Evolutionary conservation across 2,888 invertebrate genomes (phyloP), one percentile per base, ranked within the genome.

Genomic region (Criorhina ranunculi): DNA sequence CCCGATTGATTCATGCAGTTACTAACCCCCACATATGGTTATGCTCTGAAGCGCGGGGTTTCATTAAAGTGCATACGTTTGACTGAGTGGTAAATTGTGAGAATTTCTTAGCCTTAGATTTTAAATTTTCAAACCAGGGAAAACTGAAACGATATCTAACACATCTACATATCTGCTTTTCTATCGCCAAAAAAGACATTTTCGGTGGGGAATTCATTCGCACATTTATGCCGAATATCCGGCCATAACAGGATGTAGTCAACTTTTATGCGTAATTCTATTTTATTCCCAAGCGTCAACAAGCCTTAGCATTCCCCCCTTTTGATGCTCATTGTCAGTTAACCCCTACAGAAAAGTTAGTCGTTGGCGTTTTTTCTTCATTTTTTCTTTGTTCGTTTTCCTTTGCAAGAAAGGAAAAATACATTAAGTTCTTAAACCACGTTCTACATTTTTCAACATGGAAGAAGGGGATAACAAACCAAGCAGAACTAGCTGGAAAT

Each of bases 381-480:
- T 29, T 44, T 24, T 5, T 44, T 33, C 44, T 15, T 31, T n/a
- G n/a, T n/a, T 11, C 15, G 17, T 29, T 8, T 51, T 53, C 11
- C 31, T 5, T 12, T 46, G 12, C 24, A 19, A 77, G 4, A 72
- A 67, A 75, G 60, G 40, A 60, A 76, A 82, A 78, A 62, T 55
- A 62, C 72, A 83, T 83, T 78, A 83, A 78, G 82, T 83, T 83
- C 72, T 78, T 67, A 67, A 83, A 78, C 78, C 82, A 83, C 78
- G 82, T 83, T 46, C 60, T 77, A 53, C 66, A 29, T 60, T 66
- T 77, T 72, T 64, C 29, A 60, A 55, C 67, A 24, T 3, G 24
- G 67, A 62, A 55, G 17, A 24, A 55, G 9, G 17, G 51, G 24
- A n/a, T 42, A 37, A 9, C 17, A 1, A 17, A 44, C 42, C 19